Conservation (phyloP, 2,888 invertebrate genomes). For the Empis stercorea region DNA sequence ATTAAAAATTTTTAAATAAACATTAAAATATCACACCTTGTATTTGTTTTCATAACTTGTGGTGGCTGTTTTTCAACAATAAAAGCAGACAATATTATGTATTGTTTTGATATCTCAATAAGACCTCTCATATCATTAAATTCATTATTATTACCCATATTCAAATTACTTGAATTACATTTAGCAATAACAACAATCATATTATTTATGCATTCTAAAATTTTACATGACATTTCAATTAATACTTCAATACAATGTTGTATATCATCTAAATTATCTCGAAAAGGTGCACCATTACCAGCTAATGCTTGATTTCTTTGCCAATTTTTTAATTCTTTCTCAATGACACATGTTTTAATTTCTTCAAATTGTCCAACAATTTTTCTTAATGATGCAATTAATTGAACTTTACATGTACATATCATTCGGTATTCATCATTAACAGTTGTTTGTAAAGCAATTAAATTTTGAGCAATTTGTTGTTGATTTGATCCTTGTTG, state of each 20-base stretch:
- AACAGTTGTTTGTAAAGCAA: conserved; percentile 4
- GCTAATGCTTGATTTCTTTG: conserved; percentile 85
- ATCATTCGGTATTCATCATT: conserved; percentile 7
- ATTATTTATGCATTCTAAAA: conserved; percentile 21
- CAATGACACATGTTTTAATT: conserved; percentile 69
- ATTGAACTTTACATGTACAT: conserved; percentile 4
- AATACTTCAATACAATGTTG: conserved; percentile 63
- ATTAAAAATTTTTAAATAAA: not conserved
- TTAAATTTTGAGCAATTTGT: conserved; percentile 2
- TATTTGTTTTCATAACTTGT: conserved; percentile 96
- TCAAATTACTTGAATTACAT: conserved; percentile 10
- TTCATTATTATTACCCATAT: conserved; percentile 19
- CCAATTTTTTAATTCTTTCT: conserved; percentile 86
- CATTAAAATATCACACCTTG: conserved; percentile 41
- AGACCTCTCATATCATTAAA: conserved; percentile 21
- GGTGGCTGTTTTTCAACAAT: conserved; percentile 96
- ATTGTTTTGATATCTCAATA: conserved; percentile 24
- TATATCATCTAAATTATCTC: conserved; percentile 74
- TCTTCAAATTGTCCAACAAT: conserved; percentile 33
- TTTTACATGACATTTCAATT: conserved; percentile 24
- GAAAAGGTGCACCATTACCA: conserved; percentile 82
- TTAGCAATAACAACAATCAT: conserved; percentile 17
- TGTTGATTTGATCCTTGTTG: too few species aligned
- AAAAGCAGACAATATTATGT: conserved; percentile 47
- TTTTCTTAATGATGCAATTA: conserved; percentile 16